Evolutionary conservation across 2,113 vertebrate species (phyloP).

Genomic region (Syngnathus floridae): DNA sequence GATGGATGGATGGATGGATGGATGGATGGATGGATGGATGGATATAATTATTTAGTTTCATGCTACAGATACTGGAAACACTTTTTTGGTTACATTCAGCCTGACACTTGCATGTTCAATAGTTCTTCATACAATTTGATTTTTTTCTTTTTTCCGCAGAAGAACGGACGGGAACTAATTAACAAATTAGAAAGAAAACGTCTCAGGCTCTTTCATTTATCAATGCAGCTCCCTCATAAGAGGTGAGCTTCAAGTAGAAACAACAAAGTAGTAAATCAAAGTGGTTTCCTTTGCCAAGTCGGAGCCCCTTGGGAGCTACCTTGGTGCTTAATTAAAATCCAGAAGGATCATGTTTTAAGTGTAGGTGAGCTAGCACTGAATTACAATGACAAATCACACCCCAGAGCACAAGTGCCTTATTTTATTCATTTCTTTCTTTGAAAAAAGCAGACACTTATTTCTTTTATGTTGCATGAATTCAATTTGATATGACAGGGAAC

Average conservation of each 20-base stretch:
- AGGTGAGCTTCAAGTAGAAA: conserved; percentile 67
- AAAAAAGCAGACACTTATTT: background rate
- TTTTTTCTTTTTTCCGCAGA: conserved; percentile 35
- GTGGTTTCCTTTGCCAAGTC: conserved; percentile 70
- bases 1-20: too few relatives aligned
- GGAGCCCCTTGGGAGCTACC: conserved; percentile 69
- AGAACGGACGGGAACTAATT: conserved; percentile 65
- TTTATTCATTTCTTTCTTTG: conserved; percentile 48
- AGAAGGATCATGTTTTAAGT: conserved; percentile 79
- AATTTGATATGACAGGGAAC: conserved; percentile 50
- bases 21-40: background rate
- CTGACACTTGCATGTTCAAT: conserved; percentile 31
- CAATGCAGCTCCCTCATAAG: conserved; percentile 56
- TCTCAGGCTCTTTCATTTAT: conserved; percentile 58
- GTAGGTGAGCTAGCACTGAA: conserved; percentile 72
- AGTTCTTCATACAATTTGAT: conserved; percentile 25
- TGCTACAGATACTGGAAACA: background rate
- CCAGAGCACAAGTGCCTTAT: conserved; percentile 61
- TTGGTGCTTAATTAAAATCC: conserved; percentile 79
- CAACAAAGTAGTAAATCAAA: conserved; percentile 77
- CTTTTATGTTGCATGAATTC: conserved; percentile 46
- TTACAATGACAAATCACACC: conserved; percentile 75
- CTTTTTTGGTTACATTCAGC: background rate
- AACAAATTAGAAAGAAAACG: conserved; percentile 66
- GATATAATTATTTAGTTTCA: background rate